Evolutionary conservation across 2,888 invertebrate genomes (phyloP).

Genomic region (Agonopterix alstromeriana): DNA sequence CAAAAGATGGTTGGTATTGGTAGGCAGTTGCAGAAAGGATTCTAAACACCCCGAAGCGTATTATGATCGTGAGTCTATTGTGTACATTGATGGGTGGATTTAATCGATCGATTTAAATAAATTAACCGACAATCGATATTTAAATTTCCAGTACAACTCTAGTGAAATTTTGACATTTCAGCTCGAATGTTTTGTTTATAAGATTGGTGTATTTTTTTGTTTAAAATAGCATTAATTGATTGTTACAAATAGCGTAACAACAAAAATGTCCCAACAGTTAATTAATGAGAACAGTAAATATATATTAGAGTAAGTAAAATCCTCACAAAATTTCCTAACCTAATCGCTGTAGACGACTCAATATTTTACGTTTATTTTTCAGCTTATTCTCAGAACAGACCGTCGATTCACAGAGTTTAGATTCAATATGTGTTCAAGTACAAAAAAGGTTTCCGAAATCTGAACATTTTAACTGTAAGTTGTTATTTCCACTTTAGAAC

Average conservation of each 20-base stretch:
- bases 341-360: constrained; percentile 7
- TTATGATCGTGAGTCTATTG: too few species aligned
- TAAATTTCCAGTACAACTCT: not conserved
- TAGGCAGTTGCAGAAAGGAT: too few species aligned
- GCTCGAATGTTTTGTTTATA: constrained; percentile 1
- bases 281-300: constrained; percentile 70
- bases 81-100: too few species aligned
- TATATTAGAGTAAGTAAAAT: constrained; percentile 59
- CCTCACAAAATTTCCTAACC: constrained; percentile 16
- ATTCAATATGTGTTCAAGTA: constrained; percentile 84
- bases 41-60: too few species aligned
- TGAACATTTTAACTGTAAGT: constrained; percentile 86
- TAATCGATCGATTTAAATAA: too few species aligned
- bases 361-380: constrained; percentile 18
- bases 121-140: too few species aligned
- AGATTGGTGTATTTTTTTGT: not conserved
- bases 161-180: constrained; percentile 3
- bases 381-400: constrained; percentile 85
- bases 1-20: too few species aligned
- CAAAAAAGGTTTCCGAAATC: constrained; percentile 87
- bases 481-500: not conserved
- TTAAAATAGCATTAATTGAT: not conserved
- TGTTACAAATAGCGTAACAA: not conserved
- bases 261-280: constrained; percentile 56
- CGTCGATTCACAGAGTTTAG: constrained; percentile 84